Evolutionary conservation across 2,888 invertebrate species (phyloP).

Genomic region (Noctua janthe): DNA sequence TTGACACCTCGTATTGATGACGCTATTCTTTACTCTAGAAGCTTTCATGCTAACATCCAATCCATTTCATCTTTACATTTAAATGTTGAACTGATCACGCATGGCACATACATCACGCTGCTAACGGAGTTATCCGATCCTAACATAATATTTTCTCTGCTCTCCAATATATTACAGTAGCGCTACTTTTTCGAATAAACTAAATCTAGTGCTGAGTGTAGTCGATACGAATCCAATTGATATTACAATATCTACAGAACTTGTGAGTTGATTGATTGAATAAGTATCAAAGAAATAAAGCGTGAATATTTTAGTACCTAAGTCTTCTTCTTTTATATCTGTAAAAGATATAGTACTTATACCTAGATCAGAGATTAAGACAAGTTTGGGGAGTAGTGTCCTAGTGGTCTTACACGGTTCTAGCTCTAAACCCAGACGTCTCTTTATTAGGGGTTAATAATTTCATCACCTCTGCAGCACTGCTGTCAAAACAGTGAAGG

Average conservation of each 20-base stretch:
- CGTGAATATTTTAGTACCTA: not conserved
- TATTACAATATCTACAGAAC: slow-evolving; percentile 47
- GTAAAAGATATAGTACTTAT: not conserved
- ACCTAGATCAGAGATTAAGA: not conserved
- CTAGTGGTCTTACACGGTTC: too few relatives aligned
- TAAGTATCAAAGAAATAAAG: slow-evolving; percentile 25
- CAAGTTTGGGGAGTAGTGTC: not conserved
- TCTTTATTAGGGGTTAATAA: not conserved
- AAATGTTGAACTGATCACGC: slow-evolving; percentile 11
- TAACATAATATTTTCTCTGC: slow-evolving; percentile 79
- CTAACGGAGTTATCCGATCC: slow-evolving; percentile 77
- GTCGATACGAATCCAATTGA: slow-evolving; percentile 40
- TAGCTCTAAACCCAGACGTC: not conserved
- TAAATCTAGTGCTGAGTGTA: slow-evolving; percentile 61
- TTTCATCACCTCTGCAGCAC: not conserved
- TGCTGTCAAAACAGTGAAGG: not conserved
- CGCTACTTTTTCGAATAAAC: slow-evolving; percentile 73
- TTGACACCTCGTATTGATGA: too few relatives aligned
- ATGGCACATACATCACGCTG: slow-evolving; percentile 30
- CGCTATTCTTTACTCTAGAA: not conserved
- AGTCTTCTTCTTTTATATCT: not conserved
- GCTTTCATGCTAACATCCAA: not conserved
- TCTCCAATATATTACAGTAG: slow-evolving; percentile 72
- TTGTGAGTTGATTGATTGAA: slow-evolving; percentile 35
- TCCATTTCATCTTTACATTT: slow-evolving; percentile 20